Conservation (phyloP, 2,888 invertebrate species). For the Drosophila atroscutellata region DNA sequence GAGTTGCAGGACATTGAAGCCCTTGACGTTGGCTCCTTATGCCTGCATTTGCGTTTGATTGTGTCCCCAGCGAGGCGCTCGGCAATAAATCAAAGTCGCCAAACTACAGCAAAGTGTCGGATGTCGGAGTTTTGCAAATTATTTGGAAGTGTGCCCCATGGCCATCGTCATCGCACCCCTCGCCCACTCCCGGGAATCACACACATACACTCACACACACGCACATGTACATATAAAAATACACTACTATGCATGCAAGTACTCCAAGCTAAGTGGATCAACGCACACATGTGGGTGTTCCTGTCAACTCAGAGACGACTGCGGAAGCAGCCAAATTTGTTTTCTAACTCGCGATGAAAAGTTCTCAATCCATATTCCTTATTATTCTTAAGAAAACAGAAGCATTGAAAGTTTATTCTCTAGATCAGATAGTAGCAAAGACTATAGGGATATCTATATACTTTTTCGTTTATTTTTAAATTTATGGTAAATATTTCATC, state of each 20-base stretch:
- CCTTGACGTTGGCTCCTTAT: constrained; percentile 58
- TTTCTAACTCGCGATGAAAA: constrained; percentile 1
- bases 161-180: constrained; percentile 42
- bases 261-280: constrained; percentile 55
- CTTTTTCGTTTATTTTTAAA: not conserved
- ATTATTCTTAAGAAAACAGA: not conserved
- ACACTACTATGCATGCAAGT: constrained; percentile 20
- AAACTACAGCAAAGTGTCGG: constrained; percentile 73
- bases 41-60: constrained; percentile 64
- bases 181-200: constrained; percentile 46
- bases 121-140: constrained; percentile 77
- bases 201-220: constrained; percentile 10
- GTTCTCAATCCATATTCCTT: not conserved
- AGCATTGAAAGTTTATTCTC: not conserved
- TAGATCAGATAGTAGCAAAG: not conserved
- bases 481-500: not conserved
- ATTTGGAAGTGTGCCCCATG: constrained; percentile 74
- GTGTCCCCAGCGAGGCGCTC: constrained; percentile 64
- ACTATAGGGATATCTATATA: not conserved
- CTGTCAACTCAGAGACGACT: constrained; percentile 26
- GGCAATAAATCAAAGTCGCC: constrained; percentile 79
- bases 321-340: constrained; percentile 13
- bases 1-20: constrained; percentile 59
- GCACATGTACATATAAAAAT: constrained; percentile 19
- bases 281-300: constrained; percentile 65